Base-by-base conservation (phyloP, 2,113 vertebrate genomes). In the Brienomyrus brachyistius region DNA sequence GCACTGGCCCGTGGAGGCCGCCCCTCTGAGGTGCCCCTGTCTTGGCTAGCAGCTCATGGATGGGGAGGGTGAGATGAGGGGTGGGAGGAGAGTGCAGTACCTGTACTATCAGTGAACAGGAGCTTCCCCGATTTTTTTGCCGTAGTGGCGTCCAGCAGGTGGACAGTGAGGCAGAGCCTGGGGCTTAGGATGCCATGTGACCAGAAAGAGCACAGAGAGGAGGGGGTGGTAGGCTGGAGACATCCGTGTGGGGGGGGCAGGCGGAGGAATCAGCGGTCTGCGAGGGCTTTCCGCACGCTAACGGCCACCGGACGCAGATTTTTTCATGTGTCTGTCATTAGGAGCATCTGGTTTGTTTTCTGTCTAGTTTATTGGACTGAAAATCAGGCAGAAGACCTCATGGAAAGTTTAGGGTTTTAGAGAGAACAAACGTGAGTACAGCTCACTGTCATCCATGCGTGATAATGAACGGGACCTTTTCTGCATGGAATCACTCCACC, bases 1-100 rank as follows among this genome's bases (percentile, higher is more conserved):
- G 90, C 92, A 90, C 92, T 92, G 93, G 93, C 92, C 92, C 92
- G 91, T 92, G 92, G 92, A 62, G 88, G 77, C 77, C 88, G 40
- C 15, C 27, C n/a, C 50, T 52, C 80, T 13, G 89, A 5, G 43
- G 47, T 45, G 9, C 66, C 43, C 35, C 87, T 10, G 43, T 70
- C 62, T 70, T 70, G 62, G 62, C 62, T 70, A 70, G 62, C 62
- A 27, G 62, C 92, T 90, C 47, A 54, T 35, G 35, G 74, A 17
- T 43, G 74, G 74, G 31, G 31, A 13, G 74, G 74, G 35, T 35
- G 74, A 80, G 83, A 51, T 31, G 83, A 47, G 23, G 11, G 45
- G 47, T n/a, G 83, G 13, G 45, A 43, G 48, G 74, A 43, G 15
- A 80, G 74, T 19, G 74, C 74, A 19, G 35, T 80, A 43, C 74